A percentile compares a stretch with the other conserved stretches of the same genome.
Evolutionary conservation across 2,888 invertebrate genomes (phyloP).

Genomic region (Tolmerus cingulatus): DNA sequence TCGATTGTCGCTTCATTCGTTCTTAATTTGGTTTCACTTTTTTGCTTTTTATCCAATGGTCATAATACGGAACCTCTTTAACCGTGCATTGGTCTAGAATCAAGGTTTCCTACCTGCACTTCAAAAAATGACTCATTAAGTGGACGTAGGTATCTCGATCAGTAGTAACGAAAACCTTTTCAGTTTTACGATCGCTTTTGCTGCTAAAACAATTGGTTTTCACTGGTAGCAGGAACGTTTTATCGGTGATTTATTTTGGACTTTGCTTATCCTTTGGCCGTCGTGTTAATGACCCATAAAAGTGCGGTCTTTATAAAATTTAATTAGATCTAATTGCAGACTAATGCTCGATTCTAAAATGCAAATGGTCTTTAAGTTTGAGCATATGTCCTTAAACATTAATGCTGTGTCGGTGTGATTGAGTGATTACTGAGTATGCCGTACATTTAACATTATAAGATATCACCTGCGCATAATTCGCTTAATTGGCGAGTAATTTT

Average conservation of each 20-base stretch:
- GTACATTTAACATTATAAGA: neutral
- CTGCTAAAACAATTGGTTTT: slow-evolving; percentile 23
- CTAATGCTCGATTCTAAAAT: neutral
- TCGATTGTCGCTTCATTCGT: slow-evolving; percentile 16
- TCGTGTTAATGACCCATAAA: neutral
- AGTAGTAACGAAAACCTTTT: slow-evolving; percentile 12
- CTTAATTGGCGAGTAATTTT: neutral
- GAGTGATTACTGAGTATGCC: neutral
- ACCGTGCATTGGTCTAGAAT: slow-evolving; percentile 36
- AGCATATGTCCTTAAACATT: neutral
- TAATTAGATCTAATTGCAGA: neutral
- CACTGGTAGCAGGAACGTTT: neutral
- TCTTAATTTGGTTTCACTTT: slow-evolving; percentile 22
- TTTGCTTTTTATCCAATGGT: neutral
- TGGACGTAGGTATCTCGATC: slow-evolving; percentile 4
- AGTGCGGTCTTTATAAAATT: neutral
- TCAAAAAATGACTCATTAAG: slow-evolving; percentile 38
- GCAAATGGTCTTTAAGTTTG: neutral
- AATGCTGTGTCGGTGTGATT: neutral
- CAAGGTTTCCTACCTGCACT: slow-evolving; percentile 36
- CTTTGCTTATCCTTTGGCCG: neutral
- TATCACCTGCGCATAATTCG: neutral
- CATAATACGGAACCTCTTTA: slow-evolving; percentile 20
- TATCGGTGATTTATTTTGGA: neutral
- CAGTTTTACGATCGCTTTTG: slow-evolving; percentile 30